These are phyloP conservation scores for Electrophaes corylata DNA, from an alignment of 2,888 invertebrate species.

Conservation along the genomic window DNA sequence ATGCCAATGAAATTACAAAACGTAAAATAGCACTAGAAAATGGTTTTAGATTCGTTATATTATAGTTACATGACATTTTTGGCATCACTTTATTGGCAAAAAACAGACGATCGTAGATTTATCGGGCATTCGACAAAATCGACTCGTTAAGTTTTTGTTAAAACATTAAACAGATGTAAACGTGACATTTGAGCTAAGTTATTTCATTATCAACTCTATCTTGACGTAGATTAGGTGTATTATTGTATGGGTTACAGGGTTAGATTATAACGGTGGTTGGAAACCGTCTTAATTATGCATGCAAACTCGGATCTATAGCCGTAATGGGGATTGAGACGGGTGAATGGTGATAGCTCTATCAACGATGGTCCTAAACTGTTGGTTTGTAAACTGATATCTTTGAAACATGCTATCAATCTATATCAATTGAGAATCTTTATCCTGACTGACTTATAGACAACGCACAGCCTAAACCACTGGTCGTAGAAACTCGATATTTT, in stretches of 20 bases:
- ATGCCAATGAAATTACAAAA: too few species aligned
- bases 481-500: too few species aligned
- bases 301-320: constrained; percentile 13
- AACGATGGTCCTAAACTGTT: constrained; percentile 1
- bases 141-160: background rate
- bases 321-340: constrained; percentile 16
- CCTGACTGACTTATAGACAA: too few species aligned
- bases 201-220: background rate
- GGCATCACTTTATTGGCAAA: too few species aligned
- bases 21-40: too few species aligned
- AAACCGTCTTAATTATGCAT: constrained; percentile 16
- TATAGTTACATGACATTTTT: too few species aligned
- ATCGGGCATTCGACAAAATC: background rate
- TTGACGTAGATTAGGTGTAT: background rate
- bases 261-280: constrained; percentile 14
- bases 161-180: background rate
- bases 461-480: too few species aligned
- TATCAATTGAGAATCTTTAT: too few species aligned
- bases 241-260: background rate
- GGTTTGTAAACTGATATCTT: constrained; percentile 10
- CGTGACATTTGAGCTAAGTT: background rate
- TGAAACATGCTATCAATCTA: constrained; percentile 11
- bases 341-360: constrained; percentile 16
- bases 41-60: too few species aligned
- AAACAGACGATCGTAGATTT: too few species aligned